phyloP scores from a whole-genome alignment of 2,888 invertebrate species.

The Oxyscelio sp. region DNA sequence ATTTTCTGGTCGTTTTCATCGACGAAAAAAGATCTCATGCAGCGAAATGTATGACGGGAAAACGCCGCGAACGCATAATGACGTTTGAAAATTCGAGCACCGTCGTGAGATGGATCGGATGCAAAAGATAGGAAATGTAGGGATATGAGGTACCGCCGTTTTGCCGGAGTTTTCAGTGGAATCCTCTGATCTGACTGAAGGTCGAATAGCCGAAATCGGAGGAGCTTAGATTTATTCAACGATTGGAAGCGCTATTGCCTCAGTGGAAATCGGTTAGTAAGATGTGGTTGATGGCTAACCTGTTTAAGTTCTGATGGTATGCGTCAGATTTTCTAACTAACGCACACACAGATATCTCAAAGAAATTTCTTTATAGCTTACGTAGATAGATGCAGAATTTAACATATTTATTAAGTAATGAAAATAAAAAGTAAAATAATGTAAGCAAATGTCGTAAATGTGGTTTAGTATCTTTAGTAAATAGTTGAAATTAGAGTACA shows the following conservation, averaged over 20 bases:
- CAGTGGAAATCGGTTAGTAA: slow-evolving; percentile 78
- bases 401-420: slow-evolving; percentile 46
- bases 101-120: slow-evolving; percentile 67
- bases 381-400: not conserved
- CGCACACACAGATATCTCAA: slow-evolving; percentile 1
- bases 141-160: slow-evolving; percentile 66
- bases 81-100: slow-evolving; percentile 69
- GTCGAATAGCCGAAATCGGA: slow-evolving; percentile 70
- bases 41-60: slow-evolving; percentile 38
- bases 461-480: not conserved
- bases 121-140: slow-evolving; percentile 65
- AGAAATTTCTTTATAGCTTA: slow-evolving; percentile 12
- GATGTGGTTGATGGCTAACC: slow-evolving; percentile 70
- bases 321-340: slow-evolving; percentile 26
- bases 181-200: slow-evolving; percentile 69
- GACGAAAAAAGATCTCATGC: slow-evolving; percentile 37
- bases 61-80: slow-evolving; percentile 57
- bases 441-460: not conserved
- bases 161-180: slow-evolving; percentile 63
- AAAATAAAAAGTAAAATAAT: too few species aligned
- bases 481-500: slow-evolving; percentile 13
- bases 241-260: slow-evolving; percentile 78
- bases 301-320: slow-evolving; percentile 53
- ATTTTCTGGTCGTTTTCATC: slow-evolving; percentile 62
- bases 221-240: slow-evolving; percentile 81